phyloP scores from a whole-genome alignment of 2,888 invertebrate genomes.

The Embidobia sp. region DNA sequence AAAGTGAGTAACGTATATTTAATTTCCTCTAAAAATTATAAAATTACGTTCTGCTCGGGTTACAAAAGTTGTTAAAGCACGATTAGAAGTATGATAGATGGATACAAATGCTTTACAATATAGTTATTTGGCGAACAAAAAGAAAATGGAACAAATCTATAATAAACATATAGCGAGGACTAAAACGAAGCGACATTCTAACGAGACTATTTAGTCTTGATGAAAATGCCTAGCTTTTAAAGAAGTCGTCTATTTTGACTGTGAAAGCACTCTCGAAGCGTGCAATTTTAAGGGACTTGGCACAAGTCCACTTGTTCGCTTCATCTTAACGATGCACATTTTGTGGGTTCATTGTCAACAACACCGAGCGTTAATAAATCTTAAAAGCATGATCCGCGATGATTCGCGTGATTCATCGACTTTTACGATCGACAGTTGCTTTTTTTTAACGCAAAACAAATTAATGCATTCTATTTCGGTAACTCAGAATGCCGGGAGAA shows the following conservation, averaged over 20 bases:
- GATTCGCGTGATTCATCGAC: constrained; percentile 8
- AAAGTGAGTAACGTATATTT: too few species aligned
- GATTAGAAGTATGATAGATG: too few species aligned
- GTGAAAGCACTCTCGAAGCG: constrained; percentile 55
- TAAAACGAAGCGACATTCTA: constrained; percentile 38
- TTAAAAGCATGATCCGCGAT: constrained; percentile 23
- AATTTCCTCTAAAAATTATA: too few species aligned
- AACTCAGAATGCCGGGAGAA: constrained; percentile 19
- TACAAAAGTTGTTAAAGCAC: too few species aligned
- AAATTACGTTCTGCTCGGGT: too few species aligned
- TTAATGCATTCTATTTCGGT: constrained; percentile 33
- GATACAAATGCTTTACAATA: too few species aligned
- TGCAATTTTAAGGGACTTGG: constrained; percentile 60
- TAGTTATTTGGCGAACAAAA: too few species aligned
- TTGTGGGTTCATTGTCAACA: constrained; percentile 58
- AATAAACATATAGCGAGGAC: neutral
- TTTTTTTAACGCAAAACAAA: constrained; percentile 5
- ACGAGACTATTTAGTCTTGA: constrained; percentile 55
- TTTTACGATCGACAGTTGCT: neutral
- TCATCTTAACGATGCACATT: constrained; percentile 45
- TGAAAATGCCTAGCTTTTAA: constrained; percentile 59
- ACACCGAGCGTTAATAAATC: constrained; percentile 39
- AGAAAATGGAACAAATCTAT: too few species aligned
- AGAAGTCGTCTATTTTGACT: constrained; percentile 64
- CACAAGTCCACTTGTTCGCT: constrained; percentile 38